phyloP scores from a whole-genome alignment of 2,113 vertebrate genomes.

The Calidris pugnax region DNA sequence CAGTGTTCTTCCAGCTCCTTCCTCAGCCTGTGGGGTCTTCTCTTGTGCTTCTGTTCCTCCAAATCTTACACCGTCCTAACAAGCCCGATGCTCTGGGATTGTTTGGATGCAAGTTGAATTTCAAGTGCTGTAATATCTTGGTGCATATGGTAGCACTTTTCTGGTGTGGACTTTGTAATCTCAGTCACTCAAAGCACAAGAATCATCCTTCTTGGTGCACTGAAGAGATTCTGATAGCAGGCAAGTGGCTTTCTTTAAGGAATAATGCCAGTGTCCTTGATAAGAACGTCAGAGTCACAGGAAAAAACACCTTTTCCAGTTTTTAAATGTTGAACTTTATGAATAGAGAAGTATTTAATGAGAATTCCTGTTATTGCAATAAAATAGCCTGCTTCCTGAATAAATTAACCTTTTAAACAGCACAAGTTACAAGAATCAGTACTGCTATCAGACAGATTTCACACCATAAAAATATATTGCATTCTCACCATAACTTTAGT shows the following conservation, averaged over 20 bases:
- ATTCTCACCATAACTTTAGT: background rate
- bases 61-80: conserved; percentile 20
- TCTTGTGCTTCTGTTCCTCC: conserved; percentile 24
- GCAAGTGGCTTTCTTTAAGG: background rate
- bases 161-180: background rate
- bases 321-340: background rate
- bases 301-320: background rate
- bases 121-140: background rate
- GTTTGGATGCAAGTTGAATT: background rate
- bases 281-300: background rate
- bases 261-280: background rate
- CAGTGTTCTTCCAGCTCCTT: background rate
- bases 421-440: background rate
- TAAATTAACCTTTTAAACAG: background rate
- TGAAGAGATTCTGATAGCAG: background rate
- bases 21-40: background rate
- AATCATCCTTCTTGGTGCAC: background rate
- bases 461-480: background rate
- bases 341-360: background rate
- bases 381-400: background rate
- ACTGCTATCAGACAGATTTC: background rate
- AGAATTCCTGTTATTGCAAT: background rate
- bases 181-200: background rate
- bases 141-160: background rate
- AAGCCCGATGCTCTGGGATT: background rate